Base-by-base conservation (phyloP, 2,888 invertebrate species). In the Odontocolon sp. region DNA sequence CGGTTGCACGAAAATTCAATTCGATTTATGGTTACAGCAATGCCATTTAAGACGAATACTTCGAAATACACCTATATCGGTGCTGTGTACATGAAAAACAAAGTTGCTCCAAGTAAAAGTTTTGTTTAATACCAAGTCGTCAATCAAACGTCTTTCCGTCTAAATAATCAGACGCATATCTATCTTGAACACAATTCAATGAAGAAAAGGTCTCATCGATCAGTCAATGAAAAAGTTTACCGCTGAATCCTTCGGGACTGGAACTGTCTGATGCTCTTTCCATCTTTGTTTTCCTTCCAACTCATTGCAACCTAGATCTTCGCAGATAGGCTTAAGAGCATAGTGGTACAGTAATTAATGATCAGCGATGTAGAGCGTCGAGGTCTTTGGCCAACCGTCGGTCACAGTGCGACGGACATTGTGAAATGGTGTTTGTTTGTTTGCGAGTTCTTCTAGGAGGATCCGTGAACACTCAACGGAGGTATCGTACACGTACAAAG, bases 371-470 rank as follows among this genome's bases (percentile, higher is more conserved):
- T 50, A 54, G 52, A 16, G 36, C 14, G 14, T 23, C 23, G 36
- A 38, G 40, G 31, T 71, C 11, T 23, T 6, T 18, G 36, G 11
- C 6, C 26, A 45, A 64, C 61, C 47, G 59, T 70, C 74, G 61
- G 66, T 78, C 78, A 70, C 47, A 45, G 61, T 57, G 56, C 50
- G 50, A 56, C 33, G 54, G 63, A 64, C 68, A 57, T 71, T 63
- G 66, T 56, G 63, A 38, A 57, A 52, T 67, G 50, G 69, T 33
- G 31, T 16, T 40, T 79, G 84, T 82, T 87, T 86, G 83, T 86
- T 87, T 84, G 79, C 80, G 73, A 80, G 83, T 81, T 75, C 82
- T 84, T 84, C 85, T 82, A 81, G 77, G 83, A 84, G 79, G 83
- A 80, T 82, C 77, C 67, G 77, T 63, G 40, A 38, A 45, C 50